Base-by-base conservation (phyloP, 2,888 invertebrate species). In the Dynastes tityus region DNA sequence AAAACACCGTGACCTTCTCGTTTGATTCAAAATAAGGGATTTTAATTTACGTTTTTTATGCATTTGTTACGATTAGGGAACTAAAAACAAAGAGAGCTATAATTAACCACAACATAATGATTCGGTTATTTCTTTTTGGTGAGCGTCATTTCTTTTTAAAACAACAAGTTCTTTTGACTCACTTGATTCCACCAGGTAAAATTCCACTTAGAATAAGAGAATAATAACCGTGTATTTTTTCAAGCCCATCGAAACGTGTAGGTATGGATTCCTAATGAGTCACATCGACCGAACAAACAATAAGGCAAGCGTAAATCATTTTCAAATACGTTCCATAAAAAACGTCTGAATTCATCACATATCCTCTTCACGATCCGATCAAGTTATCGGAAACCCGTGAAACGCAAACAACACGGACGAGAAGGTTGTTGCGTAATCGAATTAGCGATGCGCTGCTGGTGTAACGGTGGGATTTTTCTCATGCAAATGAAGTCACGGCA, bases 401-500 rank as follows among this genome's bases (percentile, higher is more conserved):
- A 58, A 73, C 58, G 27, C 73, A 73, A 58, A 73, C 73, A 58
- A 71, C 71, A 45, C 32, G 32, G 32, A 55, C 55, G 29, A 71
- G 8, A 74, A 74, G 61, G 45, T 27, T 6, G 9, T 74, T 74
- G 49, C 73, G 61, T 58, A 74, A 74, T 74, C 45, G 61, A 61
- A 74, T 74, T 74, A 61, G 49, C 73, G 61, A 40, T 61, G 45
- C 61, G 58, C 73, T 45, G 61, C 61, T 13, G 13, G 22, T 16
- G 73, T 45, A 74, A 74, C 73, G 58, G 49, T 61, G 73, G 45
- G 61, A 74, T 74, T 74, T 74, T 74, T 74, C 73, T 74, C 61
- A 74, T 74, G 73, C 61, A 74, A 74, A 74, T 74, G 73, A 74
- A 74, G 73, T 58, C 61, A 74, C 73, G 73, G 61, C 11, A 74